phyloP scores from a whole-genome alignment of 2,113 vertebrate species.

The Eolophus roseicapilla region DNA sequence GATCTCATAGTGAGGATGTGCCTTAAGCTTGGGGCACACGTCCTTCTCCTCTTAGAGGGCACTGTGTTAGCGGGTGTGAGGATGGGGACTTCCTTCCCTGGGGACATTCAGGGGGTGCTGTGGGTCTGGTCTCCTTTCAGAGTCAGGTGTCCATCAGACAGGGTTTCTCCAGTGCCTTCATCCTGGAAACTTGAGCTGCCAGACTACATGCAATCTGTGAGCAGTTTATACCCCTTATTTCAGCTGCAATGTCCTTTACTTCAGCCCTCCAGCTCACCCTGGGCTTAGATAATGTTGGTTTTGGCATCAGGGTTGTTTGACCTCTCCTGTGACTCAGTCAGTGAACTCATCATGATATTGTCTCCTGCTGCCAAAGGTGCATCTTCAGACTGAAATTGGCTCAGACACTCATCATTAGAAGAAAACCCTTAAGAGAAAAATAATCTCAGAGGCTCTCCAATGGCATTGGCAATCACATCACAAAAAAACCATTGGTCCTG shows the following conservation, averaged over 20 bases:
- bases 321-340: background rate
- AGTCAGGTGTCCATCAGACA: background rate
- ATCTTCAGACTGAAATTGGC: background rate
- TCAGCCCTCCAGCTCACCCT: background rate
- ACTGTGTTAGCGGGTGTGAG: fast-evolving
- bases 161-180: background rate
- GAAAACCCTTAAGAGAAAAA: background rate
- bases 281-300: background rate
- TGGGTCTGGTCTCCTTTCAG: background rate
- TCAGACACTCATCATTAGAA: background rate
- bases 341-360: background rate
- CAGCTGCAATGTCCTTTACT: background rate
- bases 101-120: background rate
- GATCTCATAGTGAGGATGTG: background rate
- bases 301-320: background rate
- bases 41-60: background rate
- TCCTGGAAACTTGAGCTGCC: background rate
- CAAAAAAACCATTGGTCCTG: background rate
- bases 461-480: background rate
- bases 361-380: background rate
- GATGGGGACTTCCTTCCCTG: background rate
- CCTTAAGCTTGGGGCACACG: fast-evolving
- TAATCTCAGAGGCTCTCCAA: background rate
- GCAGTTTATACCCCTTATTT: background rate
- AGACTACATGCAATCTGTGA: background rate